phyloP scores from a whole-genome alignment of 2,113 vertebrate genomes.

The Odocoileus hemionus region DNA sequence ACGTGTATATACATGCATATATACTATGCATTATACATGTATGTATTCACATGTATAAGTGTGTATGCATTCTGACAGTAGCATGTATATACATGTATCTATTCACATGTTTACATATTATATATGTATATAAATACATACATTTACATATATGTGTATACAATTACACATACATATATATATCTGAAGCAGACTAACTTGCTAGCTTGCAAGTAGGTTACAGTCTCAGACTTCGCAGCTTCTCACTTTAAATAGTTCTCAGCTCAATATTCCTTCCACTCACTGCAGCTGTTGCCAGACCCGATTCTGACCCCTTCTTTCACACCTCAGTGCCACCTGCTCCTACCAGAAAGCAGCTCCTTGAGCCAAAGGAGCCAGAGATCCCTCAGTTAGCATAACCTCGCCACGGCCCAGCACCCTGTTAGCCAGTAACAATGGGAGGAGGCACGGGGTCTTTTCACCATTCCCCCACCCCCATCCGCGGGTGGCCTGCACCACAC shows the following conservation, averaged over 20 bases:
- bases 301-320: not conserved
- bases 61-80: not conserved
- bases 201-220: not conserved
- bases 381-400: not conserved
- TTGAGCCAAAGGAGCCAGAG: not conserved
- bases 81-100: not conserved
- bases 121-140: too few species aligned
- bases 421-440: not conserved
- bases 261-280: not conserved
- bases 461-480: not conserved
- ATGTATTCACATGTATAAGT: too few species aligned
- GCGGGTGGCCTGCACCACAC: accelerated
- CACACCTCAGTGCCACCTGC: not conserved
- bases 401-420: accelerated
- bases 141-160: not conserved
- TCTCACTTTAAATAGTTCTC: not conserved
- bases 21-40: not conserved
- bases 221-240: not conserved
- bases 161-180: not conserved
- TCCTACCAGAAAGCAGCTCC: not conserved
- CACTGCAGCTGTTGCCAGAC: not conserved
- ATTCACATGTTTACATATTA: not conserved
- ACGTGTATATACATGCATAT: not conserved
- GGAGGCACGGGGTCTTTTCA: too few species aligned
- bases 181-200: not conserved